phyloP scores from a whole-genome alignment of 2,888 invertebrate species.

The Andrena praecox region DNA sequence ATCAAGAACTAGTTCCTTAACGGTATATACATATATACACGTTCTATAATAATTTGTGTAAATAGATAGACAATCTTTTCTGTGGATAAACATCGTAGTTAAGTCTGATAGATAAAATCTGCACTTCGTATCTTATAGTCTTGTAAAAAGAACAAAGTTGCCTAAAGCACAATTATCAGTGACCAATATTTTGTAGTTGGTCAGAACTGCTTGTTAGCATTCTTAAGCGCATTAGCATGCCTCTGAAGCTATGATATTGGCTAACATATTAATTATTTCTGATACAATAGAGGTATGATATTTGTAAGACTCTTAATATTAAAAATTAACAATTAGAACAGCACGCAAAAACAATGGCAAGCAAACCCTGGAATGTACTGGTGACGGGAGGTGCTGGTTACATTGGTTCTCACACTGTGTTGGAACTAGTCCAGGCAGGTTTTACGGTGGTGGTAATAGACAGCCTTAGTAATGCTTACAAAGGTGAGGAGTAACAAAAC shows the following conservation, averaged over 20 bases:
- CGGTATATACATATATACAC: not conserved
- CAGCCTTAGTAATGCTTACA: constrained; percentile 93
- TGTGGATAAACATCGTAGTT: constrained; percentile 1
- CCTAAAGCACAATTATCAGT: not conserved
- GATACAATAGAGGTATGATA: not conserved
- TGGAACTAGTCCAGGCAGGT: constrained; percentile 90
- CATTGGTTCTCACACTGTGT: constrained; percentile 96
- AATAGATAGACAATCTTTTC: not conserved
- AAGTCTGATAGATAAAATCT: not conserved
- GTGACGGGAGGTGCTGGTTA: constrained; percentile 98
- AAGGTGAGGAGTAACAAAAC: constrained; percentile 85
- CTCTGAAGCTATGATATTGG: not conserved
- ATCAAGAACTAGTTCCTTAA: too few species aligned
- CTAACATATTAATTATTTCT: not conserved
- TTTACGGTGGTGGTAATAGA: constrained; percentile 94
- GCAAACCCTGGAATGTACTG: constrained; percentile 86
- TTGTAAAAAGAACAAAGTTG: not conserved
- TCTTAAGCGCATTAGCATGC: not conserved
- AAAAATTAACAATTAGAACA: constrained; percentile 53
- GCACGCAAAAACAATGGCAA: constrained; percentile 74
- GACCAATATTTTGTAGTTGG: not conserved
- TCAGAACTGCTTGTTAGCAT: not conserved
- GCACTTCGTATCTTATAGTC: not conserved
- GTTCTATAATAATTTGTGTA: constrained; percentile 1
- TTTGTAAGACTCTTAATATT: constrained; percentile 29